Conservation (phyloP, 1,140 invertebrate species). For the honey bee (Apis mellifera) region Amel_HAv3.1 CM009931.2:6955501-6956000, state of each 20-base stretch:
- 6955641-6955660: neutral
- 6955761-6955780: neutral
- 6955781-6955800: neutral
- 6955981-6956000: too few relatives aligned
- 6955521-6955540: neutral
- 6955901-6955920: too few relatives aligned
- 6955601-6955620: neutral
- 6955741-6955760: neutral
- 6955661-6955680: neutral
- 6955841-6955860: constrained; percentile 41
- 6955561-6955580: too few relatives aligned
- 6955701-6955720: neutral
- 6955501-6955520: too few relatives aligned
- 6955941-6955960: constrained; percentile 41
- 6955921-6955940: neutral
- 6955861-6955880: constrained; percentile 33
- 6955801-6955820: neutral
- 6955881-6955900: constrained; percentile 20
- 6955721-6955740: too few relatives aligned
- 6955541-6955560: neutral
- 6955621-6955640: constrained; percentile 31
- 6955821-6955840: constrained; percentile 45
- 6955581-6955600: neutral
- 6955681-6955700: neutral
- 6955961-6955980: constrained; percentile 27